Conservation (phyloP, 2,113 vertebrate species). For the Sinosuthora webbiana region DNA sequence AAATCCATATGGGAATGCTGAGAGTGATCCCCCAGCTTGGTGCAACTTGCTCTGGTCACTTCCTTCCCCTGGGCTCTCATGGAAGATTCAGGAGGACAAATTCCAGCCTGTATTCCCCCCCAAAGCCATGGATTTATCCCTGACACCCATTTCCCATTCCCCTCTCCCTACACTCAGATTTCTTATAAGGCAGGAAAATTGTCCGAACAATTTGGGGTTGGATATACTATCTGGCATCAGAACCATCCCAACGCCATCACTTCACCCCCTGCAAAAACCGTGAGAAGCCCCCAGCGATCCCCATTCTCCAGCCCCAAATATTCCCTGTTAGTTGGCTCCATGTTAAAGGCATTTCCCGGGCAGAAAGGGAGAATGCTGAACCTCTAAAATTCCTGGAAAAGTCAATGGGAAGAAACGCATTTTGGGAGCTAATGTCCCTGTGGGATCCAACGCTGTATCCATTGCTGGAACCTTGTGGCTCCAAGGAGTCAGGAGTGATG, state of each 20-base stretch:
- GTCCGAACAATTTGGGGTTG: no score
- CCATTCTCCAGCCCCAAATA: neutral
- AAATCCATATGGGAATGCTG: neutral
- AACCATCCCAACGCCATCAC: neutral
- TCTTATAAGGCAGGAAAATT: neutral
- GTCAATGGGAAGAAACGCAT: no score
- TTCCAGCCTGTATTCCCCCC: neutral
- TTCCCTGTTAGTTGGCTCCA: neutral
- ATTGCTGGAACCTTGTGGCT: neutral
- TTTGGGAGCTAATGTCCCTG: neutral
- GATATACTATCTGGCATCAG: fast-evolving
- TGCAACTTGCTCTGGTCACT: fast-evolving
- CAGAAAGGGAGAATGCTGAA: neutral
- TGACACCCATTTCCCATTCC: neutral
- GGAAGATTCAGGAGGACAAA: neutral
- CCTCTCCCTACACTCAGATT: neutral
- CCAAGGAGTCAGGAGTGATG: neutral
- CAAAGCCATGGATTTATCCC: neutral
- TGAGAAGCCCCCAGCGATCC: fast-evolving
- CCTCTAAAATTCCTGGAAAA: neutral
- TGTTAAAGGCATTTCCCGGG: fast-evolving
- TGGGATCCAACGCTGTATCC: neutral
- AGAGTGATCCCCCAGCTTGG: neutral
- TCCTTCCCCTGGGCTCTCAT: no score
- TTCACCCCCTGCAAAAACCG: fast-evolving